Evolutionary conservation across 2,797 vertebrate species (phyloP), one percentile per base, ranked within the genome.

Genomic region (Spinibarbus caldwelli): DNA sequence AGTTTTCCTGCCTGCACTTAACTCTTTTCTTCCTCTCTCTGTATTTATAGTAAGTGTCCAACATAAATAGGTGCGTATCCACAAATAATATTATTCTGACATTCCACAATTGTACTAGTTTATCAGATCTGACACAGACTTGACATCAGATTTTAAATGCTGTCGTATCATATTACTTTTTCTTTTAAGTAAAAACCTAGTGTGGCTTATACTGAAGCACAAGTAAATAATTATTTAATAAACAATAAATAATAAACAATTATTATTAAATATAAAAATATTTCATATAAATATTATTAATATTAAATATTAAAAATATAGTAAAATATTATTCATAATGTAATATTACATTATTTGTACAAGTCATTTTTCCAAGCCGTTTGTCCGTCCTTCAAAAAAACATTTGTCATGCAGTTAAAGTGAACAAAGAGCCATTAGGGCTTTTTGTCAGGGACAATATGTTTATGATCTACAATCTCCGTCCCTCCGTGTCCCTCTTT

Each of bases 401-500:
- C 83, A 75, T 75, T 64, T 76, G 71, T 86, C 34, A 29, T 19
- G 78, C 77, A 79, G 70, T 83, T 26, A 84, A 84, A 87, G 68
- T 59, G 79, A 83, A 76, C 67, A 71, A 87, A 88, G 89, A 90
- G 82, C 88, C 85, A 81, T 89, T 91, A 85, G 88, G 90, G 68
- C 84, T 85, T 23, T 38, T 83, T 87, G 83, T 91, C 91, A 83
- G 88, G 62, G 82, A 91, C 89, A 19, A 72, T 90, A 86, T 79
- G 86, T 26, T 84, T 71, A 93, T 93, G 93, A 94, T 93, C 92
- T 90, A 93, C 91, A 92, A 90, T 91, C 91, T 92, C 87, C 89
- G 89, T 93, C 93, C 94, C 94, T 94, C 91, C 92, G 91, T 91
- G 89, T 93, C 93, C 94, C 94, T 93, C 91, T 93, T 93, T 91